Evolutionary conservation across 2,113 vertebrate genomes (phyloP).

Genomic region (Paramisgurnus dabryanus): DNA sequence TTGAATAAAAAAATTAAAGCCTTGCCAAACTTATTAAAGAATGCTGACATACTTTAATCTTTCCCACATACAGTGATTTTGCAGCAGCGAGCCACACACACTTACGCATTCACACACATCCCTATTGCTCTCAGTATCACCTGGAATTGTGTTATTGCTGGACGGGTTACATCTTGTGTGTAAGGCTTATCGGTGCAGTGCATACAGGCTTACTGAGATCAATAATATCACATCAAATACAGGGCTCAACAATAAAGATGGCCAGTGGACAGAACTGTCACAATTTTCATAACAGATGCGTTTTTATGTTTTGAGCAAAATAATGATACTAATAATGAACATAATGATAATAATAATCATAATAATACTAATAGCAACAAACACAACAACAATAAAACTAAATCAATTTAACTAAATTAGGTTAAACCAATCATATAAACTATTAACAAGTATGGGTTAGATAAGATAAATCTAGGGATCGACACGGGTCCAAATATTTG

Average conservation of each 20-base stretch:
- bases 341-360: no score
- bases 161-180: slow-evolving; percentile 55
- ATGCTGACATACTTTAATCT: slow-evolving; percentile 44
- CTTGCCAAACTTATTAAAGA: slow-evolving; percentile 24
- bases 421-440: no score
- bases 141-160: slow-evolving; percentile 50
- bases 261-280: background rate
- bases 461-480: no score
- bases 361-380: no score
- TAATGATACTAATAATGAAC: no score
- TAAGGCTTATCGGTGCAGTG: slow-evolving; percentile 57
- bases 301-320: no score
- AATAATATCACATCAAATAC: slow-evolving; percentile 20
- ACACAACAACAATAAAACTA: no score
- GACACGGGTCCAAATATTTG: no score
- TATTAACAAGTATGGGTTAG: no score
- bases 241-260: slow-evolving; percentile 27
- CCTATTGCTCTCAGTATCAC: slow-evolving; percentile 55
- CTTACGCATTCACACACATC: slow-evolving; percentile 31
- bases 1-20: slow-evolving; percentile 52
- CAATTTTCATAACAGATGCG: no score
- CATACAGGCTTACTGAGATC: slow-evolving; percentile 51
- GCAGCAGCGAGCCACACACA: slow-evolving; percentile 17
- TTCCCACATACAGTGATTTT: slow-evolving; percentile 1
- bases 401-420: no score